Evolutionary conservation across 2,113 vertebrate genomes (phyloP).

Genomic region (Pteronura brasiliensis): DNA sequence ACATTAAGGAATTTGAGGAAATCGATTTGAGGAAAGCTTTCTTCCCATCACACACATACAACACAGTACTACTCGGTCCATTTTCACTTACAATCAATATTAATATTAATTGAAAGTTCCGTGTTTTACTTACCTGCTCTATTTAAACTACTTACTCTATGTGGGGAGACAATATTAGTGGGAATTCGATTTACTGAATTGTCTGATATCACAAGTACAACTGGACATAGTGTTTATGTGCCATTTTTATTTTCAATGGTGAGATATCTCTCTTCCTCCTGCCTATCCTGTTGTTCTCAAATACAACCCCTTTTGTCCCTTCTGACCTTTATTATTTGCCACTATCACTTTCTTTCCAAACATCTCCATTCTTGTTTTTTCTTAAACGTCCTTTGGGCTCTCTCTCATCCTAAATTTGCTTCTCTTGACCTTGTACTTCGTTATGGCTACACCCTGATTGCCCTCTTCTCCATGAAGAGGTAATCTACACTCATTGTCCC

Average conservation of each 20-base stretch:
- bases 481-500: not conserved
- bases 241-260: not conserved
- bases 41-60: not conserved
- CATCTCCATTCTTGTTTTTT: not conserved
- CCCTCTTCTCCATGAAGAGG: not conserved
- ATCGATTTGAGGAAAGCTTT: not conserved
- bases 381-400: not conserved
- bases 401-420: not conserved
- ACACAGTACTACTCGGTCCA: not conserved
- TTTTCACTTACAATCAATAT: not conserved
- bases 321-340: not conserved
- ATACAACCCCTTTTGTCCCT: not conserved
- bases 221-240: rapidly evolving
- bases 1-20: not conserved
- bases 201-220: not conserved
- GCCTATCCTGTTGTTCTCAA: not conserved
- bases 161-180: not conserved
- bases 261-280: not conserved
- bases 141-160: not conserved
- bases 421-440: not conserved
- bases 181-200: not conserved
- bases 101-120: not conserved
- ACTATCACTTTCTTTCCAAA: not conserved
- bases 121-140: not conserved
- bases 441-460: not conserved